A percentile compares a stretch with the other conserved stretches of the same genome.
Conservation (phyloP, 2,113 vertebrate species). For the Carollia perspicillata region DNA sequence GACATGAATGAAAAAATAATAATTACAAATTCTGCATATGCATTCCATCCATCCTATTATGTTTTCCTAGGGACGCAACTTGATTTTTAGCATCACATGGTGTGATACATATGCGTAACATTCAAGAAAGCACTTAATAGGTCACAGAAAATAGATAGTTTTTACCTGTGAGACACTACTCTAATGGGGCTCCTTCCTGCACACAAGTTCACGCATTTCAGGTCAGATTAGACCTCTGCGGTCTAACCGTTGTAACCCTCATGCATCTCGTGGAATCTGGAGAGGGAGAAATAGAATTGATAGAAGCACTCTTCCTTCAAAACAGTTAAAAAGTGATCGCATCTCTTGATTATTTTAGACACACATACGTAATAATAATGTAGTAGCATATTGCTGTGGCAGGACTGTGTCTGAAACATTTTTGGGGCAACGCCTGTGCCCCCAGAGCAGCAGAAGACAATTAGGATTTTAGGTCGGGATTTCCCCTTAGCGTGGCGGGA, state of each 20-base stretch:
- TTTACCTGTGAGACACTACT: background rate
- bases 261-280: background rate
- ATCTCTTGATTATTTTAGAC: background rate
- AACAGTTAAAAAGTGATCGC: background rate
- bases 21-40: background rate
- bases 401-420: background rate
- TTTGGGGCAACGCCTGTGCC: background rate
- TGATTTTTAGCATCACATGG: background rate
- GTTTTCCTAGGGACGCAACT: background rate
- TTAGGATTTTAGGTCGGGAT: background rate
- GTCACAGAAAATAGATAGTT: background rate
- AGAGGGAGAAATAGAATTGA: background rate
- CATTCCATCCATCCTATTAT: background rate
- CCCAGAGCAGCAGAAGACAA: background rate
- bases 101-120: background rate
- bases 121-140: background rate
- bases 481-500: too few relatives aligned
- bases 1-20: background rate
- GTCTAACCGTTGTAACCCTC: background rate
- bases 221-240: background rate
- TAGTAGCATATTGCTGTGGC: background rate
- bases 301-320: background rate
- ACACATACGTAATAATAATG: background rate
- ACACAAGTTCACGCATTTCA: background rate
- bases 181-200: background rate